Evolutionary conservation across 2,113 vertebrate species (phyloP), one percentile per base, ranked within the genome.

Genomic region (Holacanthus passer): DNA sequence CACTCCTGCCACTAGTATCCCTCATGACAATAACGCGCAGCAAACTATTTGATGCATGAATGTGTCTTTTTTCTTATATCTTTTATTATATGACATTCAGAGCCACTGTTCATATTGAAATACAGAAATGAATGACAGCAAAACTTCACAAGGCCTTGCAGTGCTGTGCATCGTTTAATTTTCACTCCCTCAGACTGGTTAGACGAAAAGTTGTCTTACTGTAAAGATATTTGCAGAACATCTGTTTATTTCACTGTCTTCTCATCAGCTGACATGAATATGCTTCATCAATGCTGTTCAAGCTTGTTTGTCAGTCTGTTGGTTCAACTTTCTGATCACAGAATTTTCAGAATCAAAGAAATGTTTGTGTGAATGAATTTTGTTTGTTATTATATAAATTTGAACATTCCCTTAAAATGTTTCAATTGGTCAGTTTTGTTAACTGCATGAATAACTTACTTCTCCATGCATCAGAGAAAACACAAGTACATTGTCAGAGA

Each of bases 1-100:
- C 66, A 76, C 50, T 79, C 59, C 71, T 85, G 50, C 24, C 72
- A 47, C 78, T 69, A 2, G 5, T 62, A 3, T 1, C 35, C 31
- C 70, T 13, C 19, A 43, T 53, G 16, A 79, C 64, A 58, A 63
- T 41, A 2, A 59, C 24, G 35, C 12, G 32, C 12, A 73, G 31
- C 35, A 22, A 29, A 35, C 12, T 3, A 3, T 43, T 13, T 41
- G 3, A 56, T 45, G 27, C 20, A 17, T 29, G 19, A 5, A 58
- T 27, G 1, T 69, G 35, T 45, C 27, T 24, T 17, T 1, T 63
- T 14, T 19, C 22, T 50, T 1, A 29, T 22, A 22, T 6, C 16
- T 66, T 58, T 20, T 52, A 6, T 35, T 43, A 41, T 17, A 45
- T 43, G 20, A 37, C 22, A 77, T 50, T 35, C 17, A 32, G 2